Evolutionary conservation across 2,888 invertebrate species (phyloP).

Genomic region (Allophyes oxyacanthae): DNA sequence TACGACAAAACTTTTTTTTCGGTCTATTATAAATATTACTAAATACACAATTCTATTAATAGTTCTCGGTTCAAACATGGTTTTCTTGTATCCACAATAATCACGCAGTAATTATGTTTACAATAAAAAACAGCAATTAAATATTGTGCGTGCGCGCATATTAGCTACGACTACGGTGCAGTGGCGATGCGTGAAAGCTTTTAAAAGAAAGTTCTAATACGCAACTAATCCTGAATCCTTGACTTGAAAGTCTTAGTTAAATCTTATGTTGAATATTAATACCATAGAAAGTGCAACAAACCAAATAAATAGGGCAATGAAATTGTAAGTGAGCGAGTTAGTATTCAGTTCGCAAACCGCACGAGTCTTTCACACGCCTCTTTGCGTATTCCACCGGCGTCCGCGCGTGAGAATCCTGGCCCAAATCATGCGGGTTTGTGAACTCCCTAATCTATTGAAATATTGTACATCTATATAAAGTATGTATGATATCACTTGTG

Average conservation of each 20-base stretch:
- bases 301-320: constrained; percentile 77
- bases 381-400: constrained; percentile 76
- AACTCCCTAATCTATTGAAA: constrained; percentile 36
- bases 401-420: constrained; percentile 74
- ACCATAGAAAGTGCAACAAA: constrained; percentile 54
- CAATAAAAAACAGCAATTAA: constrained; percentile 18
- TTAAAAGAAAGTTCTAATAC: constrained; percentile 44
- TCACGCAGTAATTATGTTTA: constrained; percentile 1
- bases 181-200: constrained; percentile 23
- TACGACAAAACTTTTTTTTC: not conserved
- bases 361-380: constrained; percentile 80
- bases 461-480: not conserved
- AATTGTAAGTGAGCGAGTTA: constrained; percentile 80
- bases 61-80: not conserved
- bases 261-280: constrained; percentile 36
- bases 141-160: constrained; percentile 15
- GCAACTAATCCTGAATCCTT: constrained; percentile 33
- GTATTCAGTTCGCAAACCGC: constrained; percentile 82
- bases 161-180: constrained; percentile 1
- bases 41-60: not conserved
- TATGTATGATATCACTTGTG: too few relatives aligned
- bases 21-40: constrained; percentile 1
- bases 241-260: constrained; percentile 26
- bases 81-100: constrained; percentile 1
- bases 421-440: constrained; percentile 66